Conservation (phyloP, 2,113 vertebrate genomes). For the Tachysurus fulvidraco region DNA sequence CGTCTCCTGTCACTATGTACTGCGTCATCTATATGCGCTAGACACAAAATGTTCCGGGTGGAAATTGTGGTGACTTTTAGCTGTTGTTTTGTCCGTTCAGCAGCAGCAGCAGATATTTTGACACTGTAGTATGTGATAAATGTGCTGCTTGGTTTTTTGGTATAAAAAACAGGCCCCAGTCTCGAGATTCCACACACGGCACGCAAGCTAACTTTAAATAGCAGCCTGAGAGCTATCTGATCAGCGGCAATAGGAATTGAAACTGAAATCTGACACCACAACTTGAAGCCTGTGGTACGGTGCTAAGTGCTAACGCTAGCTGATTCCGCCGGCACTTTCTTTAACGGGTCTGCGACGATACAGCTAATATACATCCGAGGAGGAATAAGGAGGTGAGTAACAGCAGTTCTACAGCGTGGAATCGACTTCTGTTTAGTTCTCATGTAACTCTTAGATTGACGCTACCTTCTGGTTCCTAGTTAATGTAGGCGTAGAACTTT, state of each 20-base stretch:
- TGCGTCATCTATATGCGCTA: too few relatives aligned
- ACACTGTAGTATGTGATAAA: neutral
- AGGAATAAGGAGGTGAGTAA: neutral
- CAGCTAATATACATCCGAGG: neutral
- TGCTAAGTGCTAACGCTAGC: neutral
- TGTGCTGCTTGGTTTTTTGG: neutral
- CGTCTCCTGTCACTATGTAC: too few relatives aligned
- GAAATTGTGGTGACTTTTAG: neutral
- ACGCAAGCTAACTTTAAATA: conserved; percentile 32
- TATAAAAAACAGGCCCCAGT: neutral
- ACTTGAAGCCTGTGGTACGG: neutral
- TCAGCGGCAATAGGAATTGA: conserved; percentile 21
- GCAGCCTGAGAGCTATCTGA: conserved; percentile 11
- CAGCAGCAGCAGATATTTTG: neutral
- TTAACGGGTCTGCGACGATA: neutral
- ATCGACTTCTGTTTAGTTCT: too few relatives aligned
- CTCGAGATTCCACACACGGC: neutral
- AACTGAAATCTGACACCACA: conserved; percentile 49
- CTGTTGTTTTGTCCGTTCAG: neutral
- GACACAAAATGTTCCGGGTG: neutral
- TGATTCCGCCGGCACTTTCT: neutral
- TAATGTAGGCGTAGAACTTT: neutral
- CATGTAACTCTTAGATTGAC: too few relatives aligned
- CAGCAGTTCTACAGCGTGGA: too few relatives aligned
- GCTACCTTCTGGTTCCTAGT: neutral